Percentiles rank a stretch among this genome's conserved stretches.
phyloP scores from a whole-genome alignment of 2,888 invertebrate genomes.

The Sesamia inferens region DNA sequence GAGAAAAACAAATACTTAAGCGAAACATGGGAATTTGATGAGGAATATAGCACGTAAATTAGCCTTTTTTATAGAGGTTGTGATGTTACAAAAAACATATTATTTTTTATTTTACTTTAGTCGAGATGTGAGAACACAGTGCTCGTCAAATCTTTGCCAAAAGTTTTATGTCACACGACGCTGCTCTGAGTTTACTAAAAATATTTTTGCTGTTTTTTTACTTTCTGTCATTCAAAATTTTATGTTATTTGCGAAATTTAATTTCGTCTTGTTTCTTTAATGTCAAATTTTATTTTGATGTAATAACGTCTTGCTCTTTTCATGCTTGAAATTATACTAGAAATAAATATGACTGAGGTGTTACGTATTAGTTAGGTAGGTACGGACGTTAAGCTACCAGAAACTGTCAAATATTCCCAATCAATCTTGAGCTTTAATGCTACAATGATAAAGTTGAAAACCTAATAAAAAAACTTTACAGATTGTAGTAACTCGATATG shows the following conservation, averaged over 20 bases:
- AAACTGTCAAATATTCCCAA: no score
- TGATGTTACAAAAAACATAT: constrained; percentile 37
- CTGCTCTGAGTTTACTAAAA: constrained; percentile 30
- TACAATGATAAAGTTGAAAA: no score
- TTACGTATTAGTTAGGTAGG: no score
- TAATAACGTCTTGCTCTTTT: constrained; percentile 30
- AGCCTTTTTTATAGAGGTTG: constrained; percentile 17
- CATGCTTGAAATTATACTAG: constrained; percentile 28
- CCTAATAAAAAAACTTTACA: no score
- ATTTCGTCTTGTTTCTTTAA: constrained; percentile 18
- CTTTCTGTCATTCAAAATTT: constrained; percentile 30
- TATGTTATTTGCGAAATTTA: constrained; percentile 26
- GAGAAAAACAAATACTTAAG: constrained; percentile 36
- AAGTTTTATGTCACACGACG: constrained; percentile 39
- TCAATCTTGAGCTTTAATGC: no score
- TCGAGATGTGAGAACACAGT: constrained; percentile 21
- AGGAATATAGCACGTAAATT: constrained; percentile 44
- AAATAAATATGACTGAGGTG: constrained; percentile 30
- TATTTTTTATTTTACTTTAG: constrained; percentile 37
- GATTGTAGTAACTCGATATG: no score
- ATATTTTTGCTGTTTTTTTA: constrained; percentile 29
- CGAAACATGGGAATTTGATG: constrained; percentile 51
- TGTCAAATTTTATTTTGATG: constrained; percentile 16
- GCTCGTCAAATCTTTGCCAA: constrained; percentile 45
- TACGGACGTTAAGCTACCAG: no score